A percentile compares a stretch with the other conserved stretches of the same genome.
These are phyloP conservation scores for Leptinotarsa haldemani DNA, from an alignment of 2,888 invertebrate genomes.

Conservation along the genomic window DNA sequence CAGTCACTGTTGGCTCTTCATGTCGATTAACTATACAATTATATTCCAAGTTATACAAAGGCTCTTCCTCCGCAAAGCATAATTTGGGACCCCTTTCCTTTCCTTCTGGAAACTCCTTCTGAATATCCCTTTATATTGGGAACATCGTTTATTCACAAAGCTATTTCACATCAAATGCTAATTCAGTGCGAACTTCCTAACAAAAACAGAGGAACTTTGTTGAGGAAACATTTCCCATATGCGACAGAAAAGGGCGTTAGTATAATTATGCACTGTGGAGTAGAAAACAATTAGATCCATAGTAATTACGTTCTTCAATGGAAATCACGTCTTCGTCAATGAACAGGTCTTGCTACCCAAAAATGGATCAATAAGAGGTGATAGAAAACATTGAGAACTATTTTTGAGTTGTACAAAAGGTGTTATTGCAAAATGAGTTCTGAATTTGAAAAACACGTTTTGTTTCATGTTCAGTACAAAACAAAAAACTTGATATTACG, in stretches of 20 bases:
- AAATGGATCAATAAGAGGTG: no score
- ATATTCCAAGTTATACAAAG: slow-evolving; percentile 37
- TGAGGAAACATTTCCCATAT: slow-evolving; percentile 14
- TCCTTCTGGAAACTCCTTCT: slow-evolving; percentile 36
- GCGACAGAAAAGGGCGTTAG: background rate
- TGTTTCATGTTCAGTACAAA: no score
- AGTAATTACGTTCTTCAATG: no score
- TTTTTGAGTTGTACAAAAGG: no score
- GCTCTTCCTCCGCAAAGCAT: slow-evolving; percentile 34
- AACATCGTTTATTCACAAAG: slow-evolving; percentile 40
- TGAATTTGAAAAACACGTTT: no score
- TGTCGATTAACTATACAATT: slow-evolving; percentile 36
- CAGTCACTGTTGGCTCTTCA: slow-evolving; percentile 26
- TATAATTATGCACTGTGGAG: background rate
- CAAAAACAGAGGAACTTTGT: slow-evolving; percentile 12
- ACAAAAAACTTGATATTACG: no score
- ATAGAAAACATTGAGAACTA: no score
- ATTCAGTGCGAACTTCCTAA: slow-evolving; percentile 20
- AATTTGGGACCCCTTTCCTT: slow-evolving; percentile 34
- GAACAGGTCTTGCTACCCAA: no score
- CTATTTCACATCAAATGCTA: slow-evolving; percentile 36
- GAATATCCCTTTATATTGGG: slow-evolving; percentile 36
- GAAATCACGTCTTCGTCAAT: no score
- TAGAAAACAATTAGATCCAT: background rate
- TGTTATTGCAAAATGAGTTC: no score